Evolutionary conservation across 2,113 vertebrate species (phyloP).

Genomic region (Corythornis vintsioides): DNA sequence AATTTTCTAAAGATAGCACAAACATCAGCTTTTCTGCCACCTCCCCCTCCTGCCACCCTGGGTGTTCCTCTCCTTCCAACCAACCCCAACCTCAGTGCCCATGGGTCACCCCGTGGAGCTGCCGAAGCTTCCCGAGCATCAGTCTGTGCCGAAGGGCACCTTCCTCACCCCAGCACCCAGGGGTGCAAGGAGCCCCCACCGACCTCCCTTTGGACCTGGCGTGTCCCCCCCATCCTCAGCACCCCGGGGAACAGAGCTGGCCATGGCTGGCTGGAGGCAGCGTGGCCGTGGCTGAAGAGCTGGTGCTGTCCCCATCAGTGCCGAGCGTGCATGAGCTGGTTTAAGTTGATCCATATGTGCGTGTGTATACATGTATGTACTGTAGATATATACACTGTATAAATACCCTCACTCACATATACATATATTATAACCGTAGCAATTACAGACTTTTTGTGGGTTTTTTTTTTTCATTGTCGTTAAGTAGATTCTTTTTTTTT

Average conservation of each 20-base stretch:
- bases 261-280: not conserved
- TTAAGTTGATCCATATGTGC: not conserved
- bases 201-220: not conserved
- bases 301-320: constrained; percentile 9
- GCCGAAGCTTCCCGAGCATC: not conserved
- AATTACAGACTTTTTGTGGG: constrained; percentile 16
- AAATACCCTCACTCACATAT: constrained; percentile 32
- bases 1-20: constrained; percentile 78
- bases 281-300: not conserved
- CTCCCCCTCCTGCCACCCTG: not conserved
- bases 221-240: not conserved
- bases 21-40: constrained; percentile 49
- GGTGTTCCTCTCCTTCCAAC: not conserved
- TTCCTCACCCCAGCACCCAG: not conserved
- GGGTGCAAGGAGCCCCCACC: not conserved
- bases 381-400: constrained; percentile 51
- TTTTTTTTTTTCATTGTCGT: not conserved
- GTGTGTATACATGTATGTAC: constrained; percentile 20
- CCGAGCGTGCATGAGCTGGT: not conserved
- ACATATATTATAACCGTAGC: constrained; percentile 19
- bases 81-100: not conserved
- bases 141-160: not conserved
- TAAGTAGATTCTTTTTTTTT: not conserved
- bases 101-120: not conserved
- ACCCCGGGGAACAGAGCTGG: not conserved